Evolutionary conservation across 2,113 vertebrate genomes (phyloP).

Genomic region (Columbina picui): DNA sequence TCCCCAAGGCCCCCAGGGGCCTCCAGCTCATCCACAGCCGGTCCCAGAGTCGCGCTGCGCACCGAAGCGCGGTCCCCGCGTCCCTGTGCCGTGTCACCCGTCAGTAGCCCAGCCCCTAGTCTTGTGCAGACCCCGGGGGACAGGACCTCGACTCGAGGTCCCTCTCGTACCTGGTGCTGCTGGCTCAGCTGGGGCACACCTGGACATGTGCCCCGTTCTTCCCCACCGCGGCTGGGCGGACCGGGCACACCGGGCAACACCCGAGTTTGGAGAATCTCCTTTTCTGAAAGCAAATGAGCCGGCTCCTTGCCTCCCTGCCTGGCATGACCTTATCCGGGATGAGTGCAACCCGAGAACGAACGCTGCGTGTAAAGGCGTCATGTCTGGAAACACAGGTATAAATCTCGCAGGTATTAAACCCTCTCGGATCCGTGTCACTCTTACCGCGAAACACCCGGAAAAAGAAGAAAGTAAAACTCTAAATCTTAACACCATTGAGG

Average conservation of each 20-base stretch:
- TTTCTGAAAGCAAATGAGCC: neutral
- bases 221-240: neutral
- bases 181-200: neutral
- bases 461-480: neutral
- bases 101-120: neutral
- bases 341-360: neutral
- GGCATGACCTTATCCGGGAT: neutral
- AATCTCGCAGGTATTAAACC: neutral
- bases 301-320: neutral
- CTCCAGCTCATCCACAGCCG: neutral
- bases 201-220: neutral
- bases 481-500: neutral
- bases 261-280: neutral
- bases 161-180: neutral
- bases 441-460: neutral
- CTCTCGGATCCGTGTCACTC: neutral
- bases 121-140: neutral
- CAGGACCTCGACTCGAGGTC: neutral
- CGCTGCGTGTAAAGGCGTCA: rapidly evolving
- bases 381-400: neutral
- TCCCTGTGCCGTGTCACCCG: neutral
- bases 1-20: neutral
- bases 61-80: rapidly evolving
- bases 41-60: neutral
- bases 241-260: no score